phyloP scores from a whole-genome alignment of 2,113 vertebrate species.

The Ailurus styani region DNA sequence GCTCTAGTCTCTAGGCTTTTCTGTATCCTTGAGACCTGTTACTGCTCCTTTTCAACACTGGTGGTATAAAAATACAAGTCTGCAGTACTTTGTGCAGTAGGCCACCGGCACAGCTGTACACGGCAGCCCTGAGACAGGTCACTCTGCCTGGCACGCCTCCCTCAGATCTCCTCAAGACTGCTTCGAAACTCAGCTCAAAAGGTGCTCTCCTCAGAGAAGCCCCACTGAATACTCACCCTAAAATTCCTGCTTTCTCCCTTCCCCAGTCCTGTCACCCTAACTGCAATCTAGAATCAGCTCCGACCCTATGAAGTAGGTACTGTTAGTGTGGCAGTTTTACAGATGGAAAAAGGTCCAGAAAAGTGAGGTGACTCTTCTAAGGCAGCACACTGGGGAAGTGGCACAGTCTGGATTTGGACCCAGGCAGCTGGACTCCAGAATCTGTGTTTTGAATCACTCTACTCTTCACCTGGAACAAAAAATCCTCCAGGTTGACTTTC shows the following conservation, averaged over 20 bases:
- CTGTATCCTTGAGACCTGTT: accelerated
- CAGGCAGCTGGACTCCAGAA: neutral
- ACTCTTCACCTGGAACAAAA: neutral
- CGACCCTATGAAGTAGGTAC: neutral
- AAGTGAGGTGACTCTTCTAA: neutral
- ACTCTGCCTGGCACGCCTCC: neutral
- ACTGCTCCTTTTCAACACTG: neutral
- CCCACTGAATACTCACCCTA: neutral
- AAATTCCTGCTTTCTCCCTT: neutral
- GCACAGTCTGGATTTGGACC: neutral
- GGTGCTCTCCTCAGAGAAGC: neutral
- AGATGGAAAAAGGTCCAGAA: neutral
- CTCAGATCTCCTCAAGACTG: neutral
- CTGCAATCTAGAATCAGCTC: neutral
- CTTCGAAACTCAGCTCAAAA: neutral
- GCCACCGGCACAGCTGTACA: accelerated
- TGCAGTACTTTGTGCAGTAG: neutral
- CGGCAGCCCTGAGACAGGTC: neutral
- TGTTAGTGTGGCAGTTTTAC: neutral
- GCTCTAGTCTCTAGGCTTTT: neutral
- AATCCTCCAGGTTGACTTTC: neutral
- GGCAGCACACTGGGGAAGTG: neutral
- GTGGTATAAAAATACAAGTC: neutral
- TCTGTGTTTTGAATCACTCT: neutral
- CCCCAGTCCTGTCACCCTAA: neutral